These are phyloP conservation scores for Boleophthalmus pectinirostris DNA, from an alignment of 2,113 vertebrate genomes.

Conservation along the genomic window DNA sequence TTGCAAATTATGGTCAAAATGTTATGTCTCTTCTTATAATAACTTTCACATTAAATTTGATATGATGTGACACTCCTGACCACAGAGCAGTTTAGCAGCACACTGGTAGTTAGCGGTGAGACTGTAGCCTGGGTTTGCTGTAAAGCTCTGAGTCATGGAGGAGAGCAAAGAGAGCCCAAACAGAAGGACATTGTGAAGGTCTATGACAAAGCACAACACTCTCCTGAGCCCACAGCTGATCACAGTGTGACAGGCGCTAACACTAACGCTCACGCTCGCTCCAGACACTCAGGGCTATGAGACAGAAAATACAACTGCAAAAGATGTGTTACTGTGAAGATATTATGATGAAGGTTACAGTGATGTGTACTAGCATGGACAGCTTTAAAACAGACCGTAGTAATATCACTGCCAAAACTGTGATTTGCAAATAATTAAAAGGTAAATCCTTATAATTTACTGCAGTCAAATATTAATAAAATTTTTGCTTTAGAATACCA, in stretches of 20 bases:
- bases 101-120: conserved; percentile 27
- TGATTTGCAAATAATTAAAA: too few relatives aligned
- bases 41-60: background rate
- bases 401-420: too few relatives aligned
- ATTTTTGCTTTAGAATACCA: background rate
- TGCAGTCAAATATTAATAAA: background rate
- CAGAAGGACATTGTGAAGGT: conserved; percentile 53
- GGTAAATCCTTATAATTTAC: too few relatives aligned
- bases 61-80: too few relatives aligned
- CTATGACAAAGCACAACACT: conserved; percentile 41
- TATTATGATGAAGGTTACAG: background rate
- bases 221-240: conserved; percentile 20
- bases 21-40: background rate
- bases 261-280: conserved; percentile 12
- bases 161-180: conserved; percentile 9
- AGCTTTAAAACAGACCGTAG: too few relatives aligned
- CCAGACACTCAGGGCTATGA: conserved; percentile 10
- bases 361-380: background rate
- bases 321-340: background rate
- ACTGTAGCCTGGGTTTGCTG: conserved; percentile 25
- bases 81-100: background rate
- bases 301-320: conserved; percentile 5
- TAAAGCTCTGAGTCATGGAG: conserved; percentile 55
- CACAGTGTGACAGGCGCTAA: conserved; percentile 23
- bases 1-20: too few relatives aligned